Base-by-base conservation (phyloP, 2,113 vertebrate genomes). In the Perca schrenkii region DNA sequence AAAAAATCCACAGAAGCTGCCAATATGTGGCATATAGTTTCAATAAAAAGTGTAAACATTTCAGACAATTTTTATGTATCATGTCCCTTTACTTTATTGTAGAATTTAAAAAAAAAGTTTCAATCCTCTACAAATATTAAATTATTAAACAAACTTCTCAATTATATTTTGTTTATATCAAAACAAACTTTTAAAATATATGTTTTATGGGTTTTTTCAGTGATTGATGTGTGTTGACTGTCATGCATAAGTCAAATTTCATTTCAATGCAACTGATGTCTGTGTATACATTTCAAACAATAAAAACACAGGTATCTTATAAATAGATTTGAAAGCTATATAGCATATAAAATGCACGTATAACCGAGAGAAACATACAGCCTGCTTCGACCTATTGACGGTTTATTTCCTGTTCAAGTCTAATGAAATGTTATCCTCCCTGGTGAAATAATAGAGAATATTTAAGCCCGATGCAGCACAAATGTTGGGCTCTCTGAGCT, bases 381-480 rank as follows among this genome's bases (percentile, higher is more conserved):
- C 19, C 7, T n/a, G 22, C 19, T 71, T 52, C 34, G 11, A 53
- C 22, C 15, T 13, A 43, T 8, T 52, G 53, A 46, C 5, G 31
- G 67, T 70, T 68, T 36, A 84, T 74, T 73, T 34, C 54, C 36
- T 50, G 14, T 31, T 68, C 31, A n/a, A 1, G 2, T 66, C 43
- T 46, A 12, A 43, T 53, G 6, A 58, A 70, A 60, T 40, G 6
- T 22, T 4, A 31, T 31, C 4, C 1, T 19, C 28, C 17, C 10
- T 34, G 36, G 3, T 46, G 46, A 67, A 67, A 46, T 57, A 69
- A 63, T 31, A n/a, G 16, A 40, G 6, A 31, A 1, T 53, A n/a
- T 34, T 8, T 43, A n/a, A 52, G 12, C 50, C n/a, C 4, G 0
- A 31, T 61, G 43, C 70, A 21, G 2, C 47, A 52, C 15, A 61